Evolutionary conservation across 2,113 vertebrate genomes (phyloP).

Genomic region (Sprattus sprattus): DNA sequence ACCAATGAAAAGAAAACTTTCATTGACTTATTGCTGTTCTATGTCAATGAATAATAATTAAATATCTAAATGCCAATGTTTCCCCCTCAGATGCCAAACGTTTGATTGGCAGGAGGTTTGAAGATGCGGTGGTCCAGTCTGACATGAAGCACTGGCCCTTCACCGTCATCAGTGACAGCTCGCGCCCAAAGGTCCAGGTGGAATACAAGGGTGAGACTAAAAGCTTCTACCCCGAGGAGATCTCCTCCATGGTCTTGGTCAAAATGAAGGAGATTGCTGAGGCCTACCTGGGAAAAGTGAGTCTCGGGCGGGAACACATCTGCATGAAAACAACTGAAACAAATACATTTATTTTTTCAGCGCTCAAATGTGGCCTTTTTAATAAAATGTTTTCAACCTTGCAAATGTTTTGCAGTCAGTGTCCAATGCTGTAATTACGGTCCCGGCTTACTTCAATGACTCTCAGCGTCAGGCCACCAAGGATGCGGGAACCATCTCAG

Average conservation of each 20-base stretch:
- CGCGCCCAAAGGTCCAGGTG: slow-evolving; percentile 73
- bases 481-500: slow-evolving; percentile 77
- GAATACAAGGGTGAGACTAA: slow-evolving; percentile 77
- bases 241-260: slow-evolving; percentile 76
- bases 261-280: slow-evolving; percentile 82
- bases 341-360: not conserved
- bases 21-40: not conserved
- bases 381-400: not conserved
- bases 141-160: slow-evolving; percentile 83
- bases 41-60: not conserved
- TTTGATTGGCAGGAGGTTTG: slow-evolving; percentile 75
- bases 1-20: not conserved
- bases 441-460: slow-evolving; percentile 78
- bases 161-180: slow-evolving; percentile 68
- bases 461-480: slow-evolving; percentile 77
- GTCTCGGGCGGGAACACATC: not conserved
- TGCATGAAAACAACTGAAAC: not conserved
- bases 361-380: not conserved
- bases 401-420: slow-evolving; percentile 55
- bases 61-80: not conserved
- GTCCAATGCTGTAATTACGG: slow-evolving; percentile 74
- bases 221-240: slow-evolving; percentile 73
- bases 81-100: slow-evolving; percentile 72
- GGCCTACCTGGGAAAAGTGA: slow-evolving; percentile 77
- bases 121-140: slow-evolving; percentile 73